Base-by-base conservation (phyloP, 1,140 invertebrate species). In the Choristoneura fumiferana region DNA sequence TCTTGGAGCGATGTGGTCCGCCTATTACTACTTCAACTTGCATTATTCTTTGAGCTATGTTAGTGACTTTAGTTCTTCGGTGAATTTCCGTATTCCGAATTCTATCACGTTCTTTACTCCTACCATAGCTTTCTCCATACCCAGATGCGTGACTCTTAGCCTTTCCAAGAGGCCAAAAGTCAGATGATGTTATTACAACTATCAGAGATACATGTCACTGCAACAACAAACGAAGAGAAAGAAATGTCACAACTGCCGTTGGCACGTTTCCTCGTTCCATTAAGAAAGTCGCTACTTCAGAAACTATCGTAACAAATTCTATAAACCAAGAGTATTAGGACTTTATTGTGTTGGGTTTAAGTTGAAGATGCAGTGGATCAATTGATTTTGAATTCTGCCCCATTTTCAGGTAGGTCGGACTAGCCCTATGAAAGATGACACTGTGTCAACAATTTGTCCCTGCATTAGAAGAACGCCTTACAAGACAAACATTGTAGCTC, bases 371-470 rank as follows among this genome's bases (percentile, higher is more conserved):
- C 15, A 45, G n/a, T 17, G 6, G 17, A 18, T 15, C 17, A 6
- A 1, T 40, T 13, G 6, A 40, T 8, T 17, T 15, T 5, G 15
- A 22, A 17, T 15, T 18, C 14, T 45, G 40, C 9, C 18, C 10
- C 40, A 15, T 40, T 22, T 14, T 15, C 40, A 45, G 40, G 36
- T 76, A 82, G 73, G 72, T 81, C 79, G 54, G 65, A 65, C 71
- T 69, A 76, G 67, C 68, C 69, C 72, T 66, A 71, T 79, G 81
- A 84, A 84, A 84, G 73, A 76, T 76, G 80, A 84, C 72, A 84
- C 84, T 80, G 63, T 71, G 76, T 84, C 77, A 85, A 86, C 83
- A 88, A 88, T 82, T 86, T 85, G 85, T 84, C 74, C 71, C 68
- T 78, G 68, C 69, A 68, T 70, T 68, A 76, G 64, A 56, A 70